A percentile compares a stretch with the other conserved stretches of the same genome.
phyloP scores from a whole-genome alignment of 2,888 invertebrate genomes.

The Geotrupes spiniger region DNA sequence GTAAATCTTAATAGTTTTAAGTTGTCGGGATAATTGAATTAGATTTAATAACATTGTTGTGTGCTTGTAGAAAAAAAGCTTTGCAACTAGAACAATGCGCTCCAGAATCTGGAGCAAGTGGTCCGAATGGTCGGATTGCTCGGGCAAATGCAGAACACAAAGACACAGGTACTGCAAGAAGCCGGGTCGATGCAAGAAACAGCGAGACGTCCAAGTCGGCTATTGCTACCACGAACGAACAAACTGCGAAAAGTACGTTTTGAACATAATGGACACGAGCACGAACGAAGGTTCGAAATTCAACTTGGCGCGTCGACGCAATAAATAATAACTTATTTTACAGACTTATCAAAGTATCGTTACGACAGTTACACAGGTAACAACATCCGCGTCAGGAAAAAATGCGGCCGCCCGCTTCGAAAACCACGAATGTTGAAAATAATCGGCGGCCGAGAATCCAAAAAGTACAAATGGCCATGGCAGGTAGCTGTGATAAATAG shows the following conservation, averaged over 20 bases:
- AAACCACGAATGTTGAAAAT: conserved; percentile 65
- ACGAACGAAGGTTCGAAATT: conserved; percentile 18
- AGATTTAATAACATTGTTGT: too few relatives aligned
- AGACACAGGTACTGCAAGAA: conserved; percentile 75
- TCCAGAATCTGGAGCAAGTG: conserved; percentile 67
- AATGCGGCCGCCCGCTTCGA: conserved; percentile 39
- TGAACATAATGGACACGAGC: conserved; percentile 46
- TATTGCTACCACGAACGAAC: conserved; percentile 82
- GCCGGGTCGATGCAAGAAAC: conserved; percentile 70
- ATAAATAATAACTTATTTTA: too few relatives aligned
- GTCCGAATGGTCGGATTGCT: conserved; percentile 82
- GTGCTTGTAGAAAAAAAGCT: conserved; percentile 42
- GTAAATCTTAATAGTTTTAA: too few relatives aligned
- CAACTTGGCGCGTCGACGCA: too few relatives aligned
- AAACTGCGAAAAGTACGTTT: conserved; percentile 71
- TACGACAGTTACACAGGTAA: conserved; percentile 9
- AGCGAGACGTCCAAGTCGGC: conserved; percentile 77
- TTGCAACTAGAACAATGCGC: conserved; percentile 37
- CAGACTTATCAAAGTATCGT: conserved; percentile 14
- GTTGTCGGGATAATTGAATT: too few relatives aligned
- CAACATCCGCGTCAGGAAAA: conserved; percentile 19
- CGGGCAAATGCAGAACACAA: conserved; percentile 73
- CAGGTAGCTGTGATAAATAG: conserved; percentile 88
- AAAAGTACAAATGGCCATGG: conserved; percentile 90
- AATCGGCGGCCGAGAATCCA: conserved; percentile 80